phyloP scores from a whole-genome alignment of 1,140 invertebrate genomes.

The Apis dorsata region DNA sequence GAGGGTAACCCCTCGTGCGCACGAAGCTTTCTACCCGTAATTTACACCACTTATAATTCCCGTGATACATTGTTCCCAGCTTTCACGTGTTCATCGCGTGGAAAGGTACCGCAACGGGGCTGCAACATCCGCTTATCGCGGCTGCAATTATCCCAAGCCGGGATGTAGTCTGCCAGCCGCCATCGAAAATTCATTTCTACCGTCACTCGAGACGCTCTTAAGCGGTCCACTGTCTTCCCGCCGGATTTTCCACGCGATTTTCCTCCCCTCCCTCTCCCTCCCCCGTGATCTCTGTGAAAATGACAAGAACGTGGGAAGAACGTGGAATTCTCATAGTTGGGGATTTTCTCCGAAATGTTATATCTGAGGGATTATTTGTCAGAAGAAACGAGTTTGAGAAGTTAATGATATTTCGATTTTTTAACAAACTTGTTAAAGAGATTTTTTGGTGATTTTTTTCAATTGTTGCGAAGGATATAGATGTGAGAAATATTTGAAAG shows the following conservation, averaged over 20 bases:
- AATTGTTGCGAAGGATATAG: too few relatives aligned
- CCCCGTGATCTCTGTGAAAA: not conserved
- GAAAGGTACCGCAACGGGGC: conserved; percentile 4
- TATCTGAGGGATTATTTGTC: too few relatives aligned
- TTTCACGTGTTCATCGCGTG: conserved; percentile 17
- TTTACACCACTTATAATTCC: conserved; percentile 26
- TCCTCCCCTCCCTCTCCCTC: too few relatives aligned
- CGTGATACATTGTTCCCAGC: conserved; percentile 18
- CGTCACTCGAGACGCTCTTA: not conserved
- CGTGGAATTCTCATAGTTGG: too few relatives aligned
- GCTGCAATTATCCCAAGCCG: not conserved
- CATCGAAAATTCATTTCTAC: conserved; percentile 18
- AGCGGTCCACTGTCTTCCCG: not conserved
- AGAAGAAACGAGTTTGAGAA: too few relatives aligned
- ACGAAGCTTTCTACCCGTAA: not conserved
- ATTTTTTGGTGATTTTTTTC: too few relatives aligned
- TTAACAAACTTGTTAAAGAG: too few relatives aligned
- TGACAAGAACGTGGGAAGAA: too few relatives aligned
- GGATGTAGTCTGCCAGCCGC: not conserved
- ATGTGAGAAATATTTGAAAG: too few relatives aligned
- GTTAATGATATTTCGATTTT: too few relatives aligned
- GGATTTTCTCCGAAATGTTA: too few relatives aligned
- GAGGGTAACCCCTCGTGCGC: not conserved
- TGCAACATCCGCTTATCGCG: conserved; percentile 9
- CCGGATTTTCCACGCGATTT: not conserved